Evolutionary conservation across 2,888 invertebrate genomes (phyloP).

Genomic region (Operophtera brumata): DNA sequence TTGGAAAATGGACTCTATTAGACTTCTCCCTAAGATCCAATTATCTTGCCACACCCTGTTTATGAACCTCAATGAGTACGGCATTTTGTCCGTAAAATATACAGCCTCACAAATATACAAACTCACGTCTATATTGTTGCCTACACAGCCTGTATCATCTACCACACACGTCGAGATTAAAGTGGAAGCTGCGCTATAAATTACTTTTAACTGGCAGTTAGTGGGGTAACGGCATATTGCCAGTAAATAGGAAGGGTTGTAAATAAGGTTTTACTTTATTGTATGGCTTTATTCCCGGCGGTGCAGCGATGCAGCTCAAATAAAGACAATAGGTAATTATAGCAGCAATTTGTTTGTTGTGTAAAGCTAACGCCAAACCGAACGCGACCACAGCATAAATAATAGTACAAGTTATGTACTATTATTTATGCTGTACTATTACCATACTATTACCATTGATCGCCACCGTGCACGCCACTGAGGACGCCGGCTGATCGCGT

Average conservation of each 20-base stretch:
- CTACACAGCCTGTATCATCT: not conserved
- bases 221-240: conserved; percentile 18
- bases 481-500: no score
- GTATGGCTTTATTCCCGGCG: conserved; percentile 15
- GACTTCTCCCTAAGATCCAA: no score
- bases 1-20: no score
- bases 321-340: not conserved
- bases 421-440: no score
- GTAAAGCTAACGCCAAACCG: no score
- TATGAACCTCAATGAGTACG: no score
- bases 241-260: conserved; percentile 26
- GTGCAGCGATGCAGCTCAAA: conserved; percentile 15
- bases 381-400: no score
- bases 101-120: not conserved
- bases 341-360: not conserved
- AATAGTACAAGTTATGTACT: no score
- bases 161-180: conserved; percentile 25
- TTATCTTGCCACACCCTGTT: no score
- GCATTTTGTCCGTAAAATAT: no score
- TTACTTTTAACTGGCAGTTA: conserved; percentile 31
- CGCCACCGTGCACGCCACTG: no score
- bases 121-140: not conserved
- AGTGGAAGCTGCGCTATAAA: conserved; percentile 25
- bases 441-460: no score
- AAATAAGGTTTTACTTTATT: conserved; percentile 25